Conservation (phyloP, 1,140 invertebrate species). For the Zaprionus camerounensis region DNA sequence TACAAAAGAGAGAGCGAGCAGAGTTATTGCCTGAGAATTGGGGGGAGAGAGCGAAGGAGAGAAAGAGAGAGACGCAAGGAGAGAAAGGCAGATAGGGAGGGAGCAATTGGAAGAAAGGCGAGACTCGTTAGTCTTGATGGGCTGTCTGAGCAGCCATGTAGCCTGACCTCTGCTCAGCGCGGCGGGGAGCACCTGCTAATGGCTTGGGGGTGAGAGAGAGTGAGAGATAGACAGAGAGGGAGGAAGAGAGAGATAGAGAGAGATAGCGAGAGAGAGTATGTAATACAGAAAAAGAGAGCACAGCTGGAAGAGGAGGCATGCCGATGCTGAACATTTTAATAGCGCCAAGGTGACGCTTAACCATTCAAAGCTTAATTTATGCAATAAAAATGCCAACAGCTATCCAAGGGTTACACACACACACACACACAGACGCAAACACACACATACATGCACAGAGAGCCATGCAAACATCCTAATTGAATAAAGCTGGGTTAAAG, state of each 20-base stretch:
- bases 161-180: constrained; percentile 28
- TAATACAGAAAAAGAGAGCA: constrained; percentile 7
- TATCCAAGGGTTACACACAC: constrained; percentile 30
- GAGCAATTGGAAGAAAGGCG: constrained; percentile 8
- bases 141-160: constrained; percentile 44
- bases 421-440: background rate
- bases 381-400: constrained; percentile 75
- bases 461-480: constrained; percentile 49
- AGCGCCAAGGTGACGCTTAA: constrained; percentile 80
- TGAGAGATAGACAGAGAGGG: constrained; percentile 2
- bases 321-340: constrained; percentile 63
- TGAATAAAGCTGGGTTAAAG: constrained; percentile 55
- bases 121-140: constrained; percentile 59
- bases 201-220: constrained; percentile 14
- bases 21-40: background rate
- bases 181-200: constrained; percentile 56
- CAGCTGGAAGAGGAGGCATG: constrained; percentile 1
- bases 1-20: constrained; percentile 44
- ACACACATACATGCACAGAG: constrained; percentile 5
- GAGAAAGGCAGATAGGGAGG: background rate
- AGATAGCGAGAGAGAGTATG: constrained; percentile 10
- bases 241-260: constrained; percentile 3
- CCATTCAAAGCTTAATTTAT: constrained; percentile 82
- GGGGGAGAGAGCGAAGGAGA: background rate
- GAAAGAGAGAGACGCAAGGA: background rate